Evolutionary conservation across 2,888 invertebrate genomes (phyloP), one percentile per base, ranked within the genome.

Genomic region (Pyrochroa serraticornis): DNA sequence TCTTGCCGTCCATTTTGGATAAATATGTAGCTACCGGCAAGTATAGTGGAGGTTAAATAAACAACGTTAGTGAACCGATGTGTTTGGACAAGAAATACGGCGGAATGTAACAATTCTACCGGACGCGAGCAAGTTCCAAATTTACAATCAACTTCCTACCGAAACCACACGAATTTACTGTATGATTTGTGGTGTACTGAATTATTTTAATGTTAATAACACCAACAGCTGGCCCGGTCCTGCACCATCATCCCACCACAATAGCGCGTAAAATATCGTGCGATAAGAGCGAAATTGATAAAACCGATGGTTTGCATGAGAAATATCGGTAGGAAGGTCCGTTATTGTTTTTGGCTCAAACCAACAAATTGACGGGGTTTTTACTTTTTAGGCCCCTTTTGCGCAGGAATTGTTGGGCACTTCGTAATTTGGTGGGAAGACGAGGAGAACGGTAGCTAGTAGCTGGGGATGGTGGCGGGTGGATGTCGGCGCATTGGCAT

Each of bases 341-440:
- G 22, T 22, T 22, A 22, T 22, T 22, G 22, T 22, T 22, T 22
- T 22, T 5, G 5, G 22, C 3, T 22, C 22, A 22, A 3, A 22
- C 22, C 3, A 22, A 22, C 22, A 22, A 22, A 51, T 30, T 33
- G 12, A 8, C 51, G 13, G 35, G 43, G 14, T 51, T 51, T 44
- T 51, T 51, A 44, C 44, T 52, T 44, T 52, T 52, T 52, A 52
- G 38, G 38, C 7, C 38, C 36, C 44, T 2, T 22, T 5, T 22
- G 22, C 22, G 22, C 22, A 22, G 22, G 22, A 22, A 22, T 45
- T 58, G 65, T 57, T 60, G 48, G 62, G 52, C 61, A 52, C 22
- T 22, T 61, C 49, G 60, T 65, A 66, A 67, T 67, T 65, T 64
- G 65, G 60, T 57, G 62, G 63, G 60, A n/a, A n/a, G n/a, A n/a